Evolutionary conservation across 2,113 vertebrate genomes (phyloP).

Genomic region (Raja brachyura): DNA sequence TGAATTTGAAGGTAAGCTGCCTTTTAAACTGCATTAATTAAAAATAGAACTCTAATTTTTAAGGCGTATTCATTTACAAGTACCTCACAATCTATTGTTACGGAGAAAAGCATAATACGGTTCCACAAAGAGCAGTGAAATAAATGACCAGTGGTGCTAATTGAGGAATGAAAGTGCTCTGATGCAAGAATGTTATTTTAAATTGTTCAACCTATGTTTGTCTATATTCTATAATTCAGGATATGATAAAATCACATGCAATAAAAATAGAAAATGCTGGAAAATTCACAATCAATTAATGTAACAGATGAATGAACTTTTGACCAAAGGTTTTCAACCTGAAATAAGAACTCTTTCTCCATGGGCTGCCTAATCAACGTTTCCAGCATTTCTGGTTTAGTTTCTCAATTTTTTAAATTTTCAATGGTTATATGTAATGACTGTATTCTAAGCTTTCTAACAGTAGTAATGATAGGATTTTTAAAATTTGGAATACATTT

Average conservation of each 20-base stretch:
- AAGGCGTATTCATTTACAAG: not conserved
- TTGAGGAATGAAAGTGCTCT: not conserved
- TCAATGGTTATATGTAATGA: not conserved
- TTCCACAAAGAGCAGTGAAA: not conserved
- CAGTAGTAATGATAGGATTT: not conserved
- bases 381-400: too few relatives aligned
- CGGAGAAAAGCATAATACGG: not conserved
- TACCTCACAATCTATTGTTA: not conserved
- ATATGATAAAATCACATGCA: not conserved
- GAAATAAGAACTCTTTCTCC: not conserved
- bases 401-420: too few relatives aligned
- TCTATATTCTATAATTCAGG: not conserved
- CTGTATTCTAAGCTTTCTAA: too few relatives aligned
- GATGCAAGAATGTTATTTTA: not conserved
- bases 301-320: too few relatives aligned
- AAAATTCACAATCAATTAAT: too few relatives aligned
- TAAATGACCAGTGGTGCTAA: not conserved
- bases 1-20: conserved; percentile 23
- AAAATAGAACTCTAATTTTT: not conserved
- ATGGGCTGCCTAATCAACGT: not conserved
- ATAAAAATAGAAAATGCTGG: too few relatives aligned
- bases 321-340: too few relatives aligned
- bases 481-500: not conserved
- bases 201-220: not conserved
- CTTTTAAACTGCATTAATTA: not conserved